These are phyloP conservation scores for Mesorhabditis belari DNA, from an alignment of 2,888 invertebrate genomes.

Conservation along the genomic window DNA sequence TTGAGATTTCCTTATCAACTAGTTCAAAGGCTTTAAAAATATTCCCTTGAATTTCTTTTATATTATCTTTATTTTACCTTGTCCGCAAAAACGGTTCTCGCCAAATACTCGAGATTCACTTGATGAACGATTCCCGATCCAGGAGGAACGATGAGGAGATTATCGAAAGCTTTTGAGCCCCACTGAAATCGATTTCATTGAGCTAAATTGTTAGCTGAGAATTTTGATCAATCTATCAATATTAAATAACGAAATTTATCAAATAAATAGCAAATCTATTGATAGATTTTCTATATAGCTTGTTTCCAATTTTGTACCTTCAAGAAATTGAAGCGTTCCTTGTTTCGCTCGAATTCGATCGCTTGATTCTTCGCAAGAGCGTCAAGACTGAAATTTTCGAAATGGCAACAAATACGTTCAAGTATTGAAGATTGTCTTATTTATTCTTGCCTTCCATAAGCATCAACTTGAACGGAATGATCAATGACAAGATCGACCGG, in stretches of 20 bases:
- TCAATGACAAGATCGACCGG: slow-evolving; percentile 96
- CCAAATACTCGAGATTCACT: slow-evolving; percentile 76
- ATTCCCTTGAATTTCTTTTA: background rate
- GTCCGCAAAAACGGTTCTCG: slow-evolving; percentile 36
- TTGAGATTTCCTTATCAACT: too few species aligned
- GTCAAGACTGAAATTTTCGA: slow-evolving; percentile 67
- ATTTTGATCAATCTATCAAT: background rate
- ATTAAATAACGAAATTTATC: too few species aligned
- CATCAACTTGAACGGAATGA: slow-evolving; percentile 95
- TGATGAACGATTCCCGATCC: slow-evolving; percentile 97
- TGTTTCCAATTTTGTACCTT: too few species aligned
- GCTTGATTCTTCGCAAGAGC: slow-evolving; percentile 85
- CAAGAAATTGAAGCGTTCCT: slow-evolving; percentile 86
- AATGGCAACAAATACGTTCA: background rate
- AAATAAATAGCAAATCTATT: too few species aligned
- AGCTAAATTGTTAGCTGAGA: background rate
- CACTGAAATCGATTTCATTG: too few species aligned
- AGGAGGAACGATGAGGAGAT: slow-evolving; percentile 94
- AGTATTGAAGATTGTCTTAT: background rate
- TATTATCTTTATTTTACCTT: slow-evolving; percentile 6
- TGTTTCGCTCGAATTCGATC: slow-evolving; percentile 87
- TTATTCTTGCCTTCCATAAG: slow-evolving; percentile 61
- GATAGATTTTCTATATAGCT: too few species aligned
- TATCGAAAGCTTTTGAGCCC: slow-evolving; percentile 89
- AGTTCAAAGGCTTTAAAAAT: background rate